Base-by-base conservation (phyloP, 2,888 invertebrate species). In the Andrena chrysosceles region DNA sequence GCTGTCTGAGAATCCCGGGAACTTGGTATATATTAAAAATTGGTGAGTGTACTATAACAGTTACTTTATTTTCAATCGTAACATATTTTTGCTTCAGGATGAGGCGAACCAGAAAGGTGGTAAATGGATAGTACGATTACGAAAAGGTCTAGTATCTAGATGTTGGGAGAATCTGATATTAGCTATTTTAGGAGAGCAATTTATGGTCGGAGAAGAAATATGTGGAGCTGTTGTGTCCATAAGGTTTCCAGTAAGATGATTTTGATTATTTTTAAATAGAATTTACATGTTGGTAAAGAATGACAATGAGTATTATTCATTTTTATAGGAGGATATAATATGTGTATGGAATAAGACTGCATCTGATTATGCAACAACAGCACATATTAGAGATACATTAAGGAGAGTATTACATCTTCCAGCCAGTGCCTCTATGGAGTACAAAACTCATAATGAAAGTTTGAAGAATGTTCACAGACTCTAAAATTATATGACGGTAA, bases 151-250 rank as follows among this genome's bases (percentile, higher is more conserved):
- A 94, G 98, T 98, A 67, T 98, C 98, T 49, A 96, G 99, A 85
- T 99, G 99, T 93, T 99, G 99, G 99, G 99, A 99, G 94, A 99
- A 99, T 95, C 96, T 99, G 74, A 97, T 99, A 91, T 96, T 99
- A 96, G 99, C 99, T 83, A 98, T 99, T 97, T 95, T 99, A 89
- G 99, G 99, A 4, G 99, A 99, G 94, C 99, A 99, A 95, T 99
- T 99, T 95, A 98, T 99, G 96, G 99, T 99, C 56, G 99, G 99
- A 23, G 97, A 98, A 90, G 99, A 99, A 95, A 98, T 99, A 91
- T 99, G 99, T 95, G 99, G 99, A 20, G 97, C 99, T 84, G 99
- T 99, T 85, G 97, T 99, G 90, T 99, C 99, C 73, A 97, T 99
- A 89, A 96, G 99, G 92, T 98, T 97, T 95, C 98, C 97, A 96